These are phyloP conservation scores for Delia radicum DNA, from an alignment of 1,140 invertebrate species.

Conservation along the genomic window DNA sequence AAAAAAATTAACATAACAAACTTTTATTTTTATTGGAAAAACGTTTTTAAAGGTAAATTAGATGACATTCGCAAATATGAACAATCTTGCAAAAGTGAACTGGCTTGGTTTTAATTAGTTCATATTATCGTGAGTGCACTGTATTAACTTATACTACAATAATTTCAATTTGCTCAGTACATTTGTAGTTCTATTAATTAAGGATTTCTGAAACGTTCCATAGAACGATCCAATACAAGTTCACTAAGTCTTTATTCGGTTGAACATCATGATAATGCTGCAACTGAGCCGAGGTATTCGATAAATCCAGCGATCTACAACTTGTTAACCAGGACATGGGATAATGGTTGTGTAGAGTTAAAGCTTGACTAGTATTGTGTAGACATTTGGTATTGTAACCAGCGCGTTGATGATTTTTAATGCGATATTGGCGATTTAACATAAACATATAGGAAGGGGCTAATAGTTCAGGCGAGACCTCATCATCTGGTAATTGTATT, in stretches of 20 bases:
- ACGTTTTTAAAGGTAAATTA: too few species aligned
- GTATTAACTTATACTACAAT: too few species aligned
- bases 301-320: conserved; percentile 84
- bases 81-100: too few species aligned
- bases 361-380: conserved; percentile 84
- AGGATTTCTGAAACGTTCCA: not conserved
- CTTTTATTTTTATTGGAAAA: too few species aligned
- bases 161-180: too few species aligned
- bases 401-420: conserved; percentile 88
- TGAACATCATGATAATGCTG: conserved; percentile 81
- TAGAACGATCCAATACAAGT: not conserved
- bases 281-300: conserved; percentile 80
- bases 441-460: conserved; percentile 92
- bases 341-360: conserved; percentile 91
- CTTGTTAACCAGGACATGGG: conserved; percentile 84
- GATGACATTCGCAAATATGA: too few species aligned
- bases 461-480: conserved; percentile 81
- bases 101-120: too few species aligned
- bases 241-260: not conserved
- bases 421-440: conserved; percentile 88
- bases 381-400: conserved; percentile 94
- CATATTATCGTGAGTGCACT: too few species aligned
- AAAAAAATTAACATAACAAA: too few species aligned
- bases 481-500: conserved; percentile 61
- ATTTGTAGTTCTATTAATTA: not conserved